phyloP scores from a whole-genome alignment of 2,888 invertebrate genomes.

The Drosophila kambysellisi region DNA sequence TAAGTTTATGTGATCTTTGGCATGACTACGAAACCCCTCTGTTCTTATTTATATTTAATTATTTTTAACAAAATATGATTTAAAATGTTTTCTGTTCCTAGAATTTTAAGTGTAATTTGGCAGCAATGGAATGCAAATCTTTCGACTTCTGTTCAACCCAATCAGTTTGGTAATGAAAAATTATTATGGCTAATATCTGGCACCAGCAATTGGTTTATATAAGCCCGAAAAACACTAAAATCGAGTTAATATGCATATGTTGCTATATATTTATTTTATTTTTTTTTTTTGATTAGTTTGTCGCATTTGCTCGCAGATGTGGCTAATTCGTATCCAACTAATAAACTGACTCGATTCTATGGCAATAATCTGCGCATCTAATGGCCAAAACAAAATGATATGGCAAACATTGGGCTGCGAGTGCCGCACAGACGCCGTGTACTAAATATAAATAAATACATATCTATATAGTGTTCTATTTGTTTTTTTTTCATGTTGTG shows the following conservation, averaged over 20 bases:
- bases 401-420: conserved; percentile 29
- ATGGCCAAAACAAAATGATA: conserved; percentile 36
- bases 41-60: not conserved
- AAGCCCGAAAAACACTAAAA: conserved; percentile 5
- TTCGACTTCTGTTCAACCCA: not conserved
- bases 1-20: not conserved
- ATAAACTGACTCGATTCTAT: conserved; percentile 31
- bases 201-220: conserved; percentile 17
- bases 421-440: conserved; percentile 18
- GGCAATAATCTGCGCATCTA: conserved; percentile 44
- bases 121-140: not conserved
- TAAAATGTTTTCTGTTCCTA: not conserved
- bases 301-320: conserved; percentile 7
- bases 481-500: conserved; percentile 43
- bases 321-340: conserved; percentile 14
- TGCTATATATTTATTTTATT: not conserved
- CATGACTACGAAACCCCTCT: not conserved
- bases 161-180: not conserved
- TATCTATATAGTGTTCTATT: conserved; percentile 40
- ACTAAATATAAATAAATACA: conserved; percentile 62
- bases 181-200: conserved; percentile 11
- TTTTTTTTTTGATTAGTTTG: conserved; percentile 22
- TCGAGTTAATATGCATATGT: not conserved
- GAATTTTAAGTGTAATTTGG: not conserved
- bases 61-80: not conserved